Conservation (phyloP, 2,113 vertebrate genomes). For the Capreolus pygargus region DNA sequence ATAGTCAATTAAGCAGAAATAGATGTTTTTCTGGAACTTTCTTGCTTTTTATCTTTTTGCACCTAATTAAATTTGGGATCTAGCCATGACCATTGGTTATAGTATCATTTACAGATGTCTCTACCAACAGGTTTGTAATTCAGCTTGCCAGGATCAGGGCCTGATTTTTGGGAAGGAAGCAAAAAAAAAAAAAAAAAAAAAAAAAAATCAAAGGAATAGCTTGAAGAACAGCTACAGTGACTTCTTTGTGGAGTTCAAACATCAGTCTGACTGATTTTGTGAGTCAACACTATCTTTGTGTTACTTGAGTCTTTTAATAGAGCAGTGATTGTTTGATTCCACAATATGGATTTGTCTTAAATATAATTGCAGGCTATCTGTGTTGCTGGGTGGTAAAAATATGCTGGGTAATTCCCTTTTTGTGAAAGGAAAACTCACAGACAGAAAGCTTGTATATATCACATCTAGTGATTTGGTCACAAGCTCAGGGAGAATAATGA, state of each 20-base stretch:
- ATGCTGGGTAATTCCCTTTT: background rate
- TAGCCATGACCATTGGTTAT: background rate
- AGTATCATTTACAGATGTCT: conserved; percentile 28
- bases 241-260: conserved; percentile 40
- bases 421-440: background rate
- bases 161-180: background rate
- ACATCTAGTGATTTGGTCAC: background rate
- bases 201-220: conserved; percentile 31
- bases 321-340: conserved; percentile 9
- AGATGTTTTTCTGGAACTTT: background rate
- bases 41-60: conserved; percentile 1
- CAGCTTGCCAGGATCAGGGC: conserved; percentile 25
- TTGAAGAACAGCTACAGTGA: conserved; percentile 24
- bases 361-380: background rate
- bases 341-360: conserved; percentile 49
- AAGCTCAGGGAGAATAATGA: background rate
- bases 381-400: conserved; percentile 44
- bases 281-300: conserved; percentile 2
- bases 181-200: background rate
- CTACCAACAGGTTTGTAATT: conserved; percentile 33
- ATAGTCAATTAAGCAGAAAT: background rate
- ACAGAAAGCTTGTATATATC: background rate
- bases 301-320: conserved; percentile 35
- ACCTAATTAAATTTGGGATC: conserved; percentile 39
- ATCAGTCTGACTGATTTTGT: background rate